Percentiles rank a stretch among this genome's conserved stretches.
Conservation (phyloP, 2,888 invertebrate species). For the Timema cristinae region DNA sequence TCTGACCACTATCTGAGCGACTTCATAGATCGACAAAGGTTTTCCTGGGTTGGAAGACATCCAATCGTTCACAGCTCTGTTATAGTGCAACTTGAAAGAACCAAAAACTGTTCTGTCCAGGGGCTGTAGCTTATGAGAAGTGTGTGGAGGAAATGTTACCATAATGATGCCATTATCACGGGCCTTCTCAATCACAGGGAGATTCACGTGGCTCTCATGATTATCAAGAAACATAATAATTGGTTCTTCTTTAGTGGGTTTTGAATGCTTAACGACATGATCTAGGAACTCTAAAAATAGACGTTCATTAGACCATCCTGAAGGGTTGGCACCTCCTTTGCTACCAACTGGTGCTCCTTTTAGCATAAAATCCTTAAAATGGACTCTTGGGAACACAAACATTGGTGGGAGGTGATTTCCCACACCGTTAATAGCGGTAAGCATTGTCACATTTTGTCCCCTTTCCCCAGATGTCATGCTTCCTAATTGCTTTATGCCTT, state of each 20-base stretch:
- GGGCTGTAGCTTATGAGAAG: constrained; percentile 41
- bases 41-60: constrained; percentile 7
- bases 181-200: constrained; percentile 5
- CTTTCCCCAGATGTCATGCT: constrained; percentile 29
- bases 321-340: constrained; percentile 30
- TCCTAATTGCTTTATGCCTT: constrained; percentile 37
- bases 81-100: constrained; percentile 36
- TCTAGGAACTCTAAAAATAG: constrained; percentile 16
- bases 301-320: constrained; percentile 22
- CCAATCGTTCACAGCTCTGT: constrained; percentile 7
- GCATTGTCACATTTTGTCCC: constrained; percentile 33
- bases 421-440: constrained; percentile 33
- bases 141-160: constrained; percentile 41
- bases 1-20: not conserved
- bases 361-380: constrained; percentile 34
- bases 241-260: constrained; percentile 1
- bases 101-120: constrained; percentile 37
- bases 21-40: constrained; percentile 5
- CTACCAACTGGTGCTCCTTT: constrained; percentile 32
- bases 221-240: constrained; percentile 10
- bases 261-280: constrained; percentile 29
- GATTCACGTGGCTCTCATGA: constrained; percentile 19
- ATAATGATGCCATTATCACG: constrained; percentile 40
- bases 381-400: constrained; percentile 35
- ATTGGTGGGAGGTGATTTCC: constrained; percentile 35